These are phyloP conservation scores for Diarsia rubi DNA, from an alignment of 2,888 invertebrate species.

Conservation along the genomic window DNA sequence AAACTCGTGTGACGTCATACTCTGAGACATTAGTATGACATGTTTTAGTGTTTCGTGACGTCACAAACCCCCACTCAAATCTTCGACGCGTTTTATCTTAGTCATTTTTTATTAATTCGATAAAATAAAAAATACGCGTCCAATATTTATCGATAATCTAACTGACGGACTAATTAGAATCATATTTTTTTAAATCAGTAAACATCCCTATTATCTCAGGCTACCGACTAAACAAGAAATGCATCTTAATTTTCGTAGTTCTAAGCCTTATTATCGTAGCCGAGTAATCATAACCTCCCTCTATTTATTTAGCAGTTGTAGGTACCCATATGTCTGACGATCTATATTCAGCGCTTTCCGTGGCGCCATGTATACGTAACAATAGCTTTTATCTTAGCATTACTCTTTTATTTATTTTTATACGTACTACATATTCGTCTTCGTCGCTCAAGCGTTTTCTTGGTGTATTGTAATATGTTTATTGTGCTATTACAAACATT, in stretches of 20 bases:
- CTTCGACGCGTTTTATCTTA: too few species aligned
- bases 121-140: too few species aligned
- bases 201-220: too few species aligned
- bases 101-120: too few species aligned
- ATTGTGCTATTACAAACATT: background rate
- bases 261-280: background rate
- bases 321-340: slow-evolving; percentile 29
- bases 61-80: too few species aligned
- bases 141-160: too few species aligned
- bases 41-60: too few species aligned
- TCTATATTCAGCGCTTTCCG: slow-evolving; percentile 38
- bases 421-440: slow-evolving; percentile 2
- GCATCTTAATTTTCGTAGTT: background rate
- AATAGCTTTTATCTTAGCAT: slow-evolving; percentile 39
- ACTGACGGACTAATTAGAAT: too few species aligned
- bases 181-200: too few species aligned
- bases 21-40: too few species aligned
- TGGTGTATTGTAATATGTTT: background rate
- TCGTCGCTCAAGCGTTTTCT: slow-evolving; percentile 2
- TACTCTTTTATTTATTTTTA: slow-evolving; percentile 56
- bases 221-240: background rate
- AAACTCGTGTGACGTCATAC: too few species aligned
- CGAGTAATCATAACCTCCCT: background rate
- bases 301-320: slow-evolving; percentile 34
- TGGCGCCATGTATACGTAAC: slow-evolving; percentile 47